Conservation (phyloP, 1,140 invertebrate genomes). For the Drosophila bocqueti region DNA sequence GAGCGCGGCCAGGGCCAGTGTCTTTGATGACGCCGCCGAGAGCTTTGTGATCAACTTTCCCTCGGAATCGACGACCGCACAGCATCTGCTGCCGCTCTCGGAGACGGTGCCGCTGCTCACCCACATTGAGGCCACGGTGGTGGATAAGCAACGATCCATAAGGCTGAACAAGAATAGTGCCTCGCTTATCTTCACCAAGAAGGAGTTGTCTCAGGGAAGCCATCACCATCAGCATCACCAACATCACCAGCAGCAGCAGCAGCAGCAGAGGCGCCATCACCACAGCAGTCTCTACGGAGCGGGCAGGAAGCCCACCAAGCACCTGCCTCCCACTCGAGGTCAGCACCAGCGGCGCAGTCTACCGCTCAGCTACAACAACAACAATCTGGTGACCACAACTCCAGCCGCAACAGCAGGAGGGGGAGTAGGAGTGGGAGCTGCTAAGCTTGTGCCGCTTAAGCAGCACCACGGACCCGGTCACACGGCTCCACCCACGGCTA, state of each 20-base stretch:
- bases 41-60: constrained; percentile 81
- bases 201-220: constrained; percentile 54
- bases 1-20: constrained; percentile 47
- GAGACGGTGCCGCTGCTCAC: constrained; percentile 82
- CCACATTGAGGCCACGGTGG: constrained; percentile 75
- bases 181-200: constrained; percentile 81
- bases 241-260: constrained; percentile 19
- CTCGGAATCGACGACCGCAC: constrained; percentile 67
- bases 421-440: not conserved
- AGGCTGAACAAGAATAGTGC: constrained; percentile 79
- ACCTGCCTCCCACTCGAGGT: constrained; percentile 69
- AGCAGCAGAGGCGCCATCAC: constrained; percentile 49
- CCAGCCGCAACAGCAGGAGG: constrained; percentile 1
- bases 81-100: constrained; percentile 73
- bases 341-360: constrained; percentile 72
- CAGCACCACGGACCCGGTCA: constrained; percentile 41
- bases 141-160: constrained; percentile 78
- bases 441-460: constrained; percentile 61
- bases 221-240: constrained; percentile 14
- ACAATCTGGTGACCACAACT: constrained; percentile 74
- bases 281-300: constrained; percentile 66
- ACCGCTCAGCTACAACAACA: constrained; percentile 76
- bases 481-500: constrained; percentile 48
- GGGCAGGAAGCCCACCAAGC: constrained; percentile 74
- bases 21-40: constrained; percentile 82